A percentile compares a stretch with the other conserved stretches of the same genome.
Evolutionary conservation across 2,888 invertebrate genomes (phyloP).

Genomic region (Trachelus stipa): DNA sequence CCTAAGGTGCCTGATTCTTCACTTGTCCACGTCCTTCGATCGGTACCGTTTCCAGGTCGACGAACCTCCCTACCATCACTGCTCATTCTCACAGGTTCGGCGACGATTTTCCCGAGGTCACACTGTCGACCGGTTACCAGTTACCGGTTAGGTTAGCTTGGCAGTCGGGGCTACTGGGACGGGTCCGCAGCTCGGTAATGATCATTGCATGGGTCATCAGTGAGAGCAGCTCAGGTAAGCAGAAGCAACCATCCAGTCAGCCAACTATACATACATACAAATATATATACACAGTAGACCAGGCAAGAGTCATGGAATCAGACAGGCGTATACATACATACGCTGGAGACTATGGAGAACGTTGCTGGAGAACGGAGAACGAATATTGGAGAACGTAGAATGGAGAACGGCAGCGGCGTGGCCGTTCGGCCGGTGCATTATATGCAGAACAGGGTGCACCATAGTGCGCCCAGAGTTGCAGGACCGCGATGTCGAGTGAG

Average conservation of each 20-base stretch:
- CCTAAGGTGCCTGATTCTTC: neutral
- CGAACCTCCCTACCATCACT: constrained; percentile 1
- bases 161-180: neutral
- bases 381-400: too few relatives aligned
- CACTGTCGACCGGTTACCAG: neutral
- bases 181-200: constrained; percentile 44
- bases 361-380: constrained; percentile 25
- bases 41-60: neutral
- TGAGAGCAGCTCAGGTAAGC: constrained; percentile 22
- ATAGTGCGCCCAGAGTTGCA: constrained; percentile 47
- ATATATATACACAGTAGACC: neutral
- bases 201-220: constrained; percentile 59
- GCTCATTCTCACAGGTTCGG: constrained; percentile 8
- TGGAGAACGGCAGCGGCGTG: neutral
- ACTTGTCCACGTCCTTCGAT: neutral
- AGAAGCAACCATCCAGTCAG: neutral
- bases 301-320: neutral
- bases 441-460: constrained; percentile 64
- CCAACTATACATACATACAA: neutral
- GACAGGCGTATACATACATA: neutral
- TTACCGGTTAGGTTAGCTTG: neutral
- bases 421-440: constrained; percentile 52
- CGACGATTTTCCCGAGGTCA: neutral
- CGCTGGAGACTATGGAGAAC: constrained; percentile 19
- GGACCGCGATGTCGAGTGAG: constrained; percentile 27